phyloP scores from a whole-genome alignment of 1,140 invertebrate genomes.

The Leucophenga varia region DNA sequence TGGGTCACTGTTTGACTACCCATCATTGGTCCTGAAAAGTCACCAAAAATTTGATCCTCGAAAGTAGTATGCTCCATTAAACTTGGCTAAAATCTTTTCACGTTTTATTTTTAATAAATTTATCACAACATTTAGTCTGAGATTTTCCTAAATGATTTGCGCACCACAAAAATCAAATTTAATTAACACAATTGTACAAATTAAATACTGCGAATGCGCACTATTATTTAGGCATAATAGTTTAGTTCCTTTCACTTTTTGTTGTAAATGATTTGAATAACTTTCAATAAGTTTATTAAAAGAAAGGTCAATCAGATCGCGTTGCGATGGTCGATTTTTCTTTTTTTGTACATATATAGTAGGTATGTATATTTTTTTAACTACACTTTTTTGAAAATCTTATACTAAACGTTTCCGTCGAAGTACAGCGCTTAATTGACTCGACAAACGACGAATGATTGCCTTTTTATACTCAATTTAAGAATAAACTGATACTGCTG shows the following conservation, averaged over 20 bases:
- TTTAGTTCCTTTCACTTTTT: too few species aligned
- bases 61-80: conserved; percentile 72
- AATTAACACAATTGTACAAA: conserved; percentile 32
- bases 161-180: conserved; percentile 31
- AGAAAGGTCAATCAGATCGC: neutral
- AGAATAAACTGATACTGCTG: conserved; percentile 21
- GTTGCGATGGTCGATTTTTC: neutral
- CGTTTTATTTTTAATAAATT: conserved; percentile 20
- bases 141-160: conserved; percentile 26
- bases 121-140: conserved; percentile 27
- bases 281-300: too few species aligned
- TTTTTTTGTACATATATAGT: too few species aligned
- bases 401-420: conserved; percentile 3
- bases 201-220: conserved; percentile 12
- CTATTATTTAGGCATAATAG: too few species aligned
- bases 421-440: conserved; percentile 51
- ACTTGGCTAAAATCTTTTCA: conserved; percentile 2
- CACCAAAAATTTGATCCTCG: conserved; percentile 74
- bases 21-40: conserved; percentile 61
- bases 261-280: conserved; percentile 45
- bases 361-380: conserved; percentile 1
- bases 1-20: conserved; percentile 26
- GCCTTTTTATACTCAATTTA: conserved; percentile 56
- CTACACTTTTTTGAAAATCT: conserved; percentile 21
- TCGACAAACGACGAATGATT: conserved; percentile 51